Percentiles rank a stretch among this genome's conserved stretches.
phyloP scores from a whole-genome alignment of 2,797 vertebrate species.

The Myiothlypis chrysogaster region DNA sequence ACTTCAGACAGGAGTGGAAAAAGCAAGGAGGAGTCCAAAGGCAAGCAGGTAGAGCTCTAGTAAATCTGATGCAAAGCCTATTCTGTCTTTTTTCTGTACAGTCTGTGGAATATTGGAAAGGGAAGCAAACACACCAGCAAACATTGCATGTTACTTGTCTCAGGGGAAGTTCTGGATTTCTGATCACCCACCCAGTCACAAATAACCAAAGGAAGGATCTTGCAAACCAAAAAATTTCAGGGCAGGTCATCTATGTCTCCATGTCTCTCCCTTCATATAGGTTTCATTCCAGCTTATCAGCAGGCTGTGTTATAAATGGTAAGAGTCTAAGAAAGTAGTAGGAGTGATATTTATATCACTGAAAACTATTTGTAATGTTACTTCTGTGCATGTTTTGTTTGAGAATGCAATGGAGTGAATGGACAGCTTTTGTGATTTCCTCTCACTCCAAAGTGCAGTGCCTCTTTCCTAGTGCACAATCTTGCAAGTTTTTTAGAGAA shows the following conservation, averaged over 20 bases:
- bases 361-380: neutral
- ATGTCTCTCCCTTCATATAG: neutral
- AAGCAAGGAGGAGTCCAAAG: conserved; percentile 36
- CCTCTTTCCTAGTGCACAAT: neutral
- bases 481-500: neutral
- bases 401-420: neutral
- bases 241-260: neutral
- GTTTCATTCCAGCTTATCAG: neutral
- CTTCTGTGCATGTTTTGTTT: neutral
- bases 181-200: neutral
- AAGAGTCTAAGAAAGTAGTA: neutral
- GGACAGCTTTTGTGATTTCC: neutral
- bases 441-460: neutral
- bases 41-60: conserved; percentile 8
- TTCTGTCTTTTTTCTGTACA: conserved; percentile 32
- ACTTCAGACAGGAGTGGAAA: conserved; percentile 38
- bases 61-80: conserved; percentile 50
- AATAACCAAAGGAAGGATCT: neutral
- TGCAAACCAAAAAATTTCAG: neutral
- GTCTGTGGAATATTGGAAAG: conserved; percentile 26
- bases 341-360: neutral
- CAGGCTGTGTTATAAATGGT: neutral
- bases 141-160: neutral
- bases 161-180: conserved; percentile 5
- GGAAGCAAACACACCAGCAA: neutral